Percentiles rank a stretch among this genome's conserved stretches.
Evolutionary conservation across 2,797 vertebrate species (phyloP).

Genomic region (Myiotriccus ornatus): DNA sequence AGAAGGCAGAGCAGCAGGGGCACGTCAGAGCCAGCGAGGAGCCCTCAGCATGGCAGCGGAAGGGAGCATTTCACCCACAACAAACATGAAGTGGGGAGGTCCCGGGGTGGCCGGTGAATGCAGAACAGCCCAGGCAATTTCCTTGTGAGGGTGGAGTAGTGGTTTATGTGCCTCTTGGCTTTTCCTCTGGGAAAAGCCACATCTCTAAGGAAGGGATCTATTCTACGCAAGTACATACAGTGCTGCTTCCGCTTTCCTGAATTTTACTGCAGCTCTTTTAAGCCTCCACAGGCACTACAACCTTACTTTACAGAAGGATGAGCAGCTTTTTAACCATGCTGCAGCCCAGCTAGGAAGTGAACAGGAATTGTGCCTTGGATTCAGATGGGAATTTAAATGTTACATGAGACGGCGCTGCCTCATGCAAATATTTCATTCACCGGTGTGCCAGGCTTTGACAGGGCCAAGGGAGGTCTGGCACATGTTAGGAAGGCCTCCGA

Average conservation of each 20-base stretch:
- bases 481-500: background rate
- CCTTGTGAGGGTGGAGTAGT: background rate
- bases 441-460: background rate
- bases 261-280: background rate
- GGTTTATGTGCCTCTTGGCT: background rate
- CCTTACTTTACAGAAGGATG: background rate
- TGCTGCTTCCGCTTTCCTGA: background rate
- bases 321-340: background rate
- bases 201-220: background rate
- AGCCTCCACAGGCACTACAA: background rate
- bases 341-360: background rate
- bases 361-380: background rate
- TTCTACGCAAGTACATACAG: background rate
- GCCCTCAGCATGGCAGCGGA: background rate
- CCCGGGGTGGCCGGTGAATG: background rate
- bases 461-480: background rate
- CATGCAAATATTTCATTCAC: background rate
- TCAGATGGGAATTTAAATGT: background rate
- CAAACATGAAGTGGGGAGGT: background rate
- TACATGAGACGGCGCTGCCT: fast-evolving
- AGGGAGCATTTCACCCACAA: background rate
- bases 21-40: background rate
- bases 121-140: background rate
- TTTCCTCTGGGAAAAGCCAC: background rate
- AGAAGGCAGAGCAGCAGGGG: background rate